phyloP scores from a whole-genome alignment of 2,797 vertebrate species.

The Halcyon leucocephala region DNA sequence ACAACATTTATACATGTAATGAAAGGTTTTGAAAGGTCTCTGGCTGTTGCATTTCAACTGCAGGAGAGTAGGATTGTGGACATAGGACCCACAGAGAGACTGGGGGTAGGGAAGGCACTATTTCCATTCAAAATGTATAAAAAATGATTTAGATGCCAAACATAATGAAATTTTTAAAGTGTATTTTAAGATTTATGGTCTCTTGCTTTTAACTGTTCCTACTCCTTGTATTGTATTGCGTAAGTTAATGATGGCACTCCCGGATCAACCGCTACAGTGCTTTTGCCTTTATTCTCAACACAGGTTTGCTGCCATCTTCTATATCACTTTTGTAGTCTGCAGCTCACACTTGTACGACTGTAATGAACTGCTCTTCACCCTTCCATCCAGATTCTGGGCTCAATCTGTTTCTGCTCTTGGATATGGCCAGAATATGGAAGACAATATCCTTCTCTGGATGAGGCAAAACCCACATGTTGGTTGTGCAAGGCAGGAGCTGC shows the following conservation, averaged over 20 bases:
- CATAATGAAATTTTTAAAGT: not conserved
- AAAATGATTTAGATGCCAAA: not conserved
- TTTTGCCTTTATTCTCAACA: no score
- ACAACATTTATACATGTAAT: not conserved
- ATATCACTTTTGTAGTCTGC: not conserved
- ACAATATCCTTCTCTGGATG: not conserved
- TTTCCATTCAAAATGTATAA: not conserved
- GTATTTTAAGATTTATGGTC: not conserved
- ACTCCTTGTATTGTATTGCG: not conserved
- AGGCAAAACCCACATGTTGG: not conserved
- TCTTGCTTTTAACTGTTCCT: not conserved
- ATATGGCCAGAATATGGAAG: not conserved
- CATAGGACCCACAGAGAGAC: rapidly evolving
- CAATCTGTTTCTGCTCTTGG: not conserved
- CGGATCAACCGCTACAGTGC: not conserved
- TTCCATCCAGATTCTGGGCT: not conserved
- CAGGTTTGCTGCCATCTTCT: not conserved
- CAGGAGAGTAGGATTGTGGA: not conserved
- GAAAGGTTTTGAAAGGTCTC: not conserved
- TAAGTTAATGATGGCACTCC: not conserved
- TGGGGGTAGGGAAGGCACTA: not conserved
- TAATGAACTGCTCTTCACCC: not conserved
- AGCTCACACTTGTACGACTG: not conserved
- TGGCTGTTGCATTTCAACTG: not conserved
- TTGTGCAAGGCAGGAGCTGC: not conserved